Conservation (phyloP, 2,888 invertebrate genomes). For the Galerucella pusilla region DNA sequence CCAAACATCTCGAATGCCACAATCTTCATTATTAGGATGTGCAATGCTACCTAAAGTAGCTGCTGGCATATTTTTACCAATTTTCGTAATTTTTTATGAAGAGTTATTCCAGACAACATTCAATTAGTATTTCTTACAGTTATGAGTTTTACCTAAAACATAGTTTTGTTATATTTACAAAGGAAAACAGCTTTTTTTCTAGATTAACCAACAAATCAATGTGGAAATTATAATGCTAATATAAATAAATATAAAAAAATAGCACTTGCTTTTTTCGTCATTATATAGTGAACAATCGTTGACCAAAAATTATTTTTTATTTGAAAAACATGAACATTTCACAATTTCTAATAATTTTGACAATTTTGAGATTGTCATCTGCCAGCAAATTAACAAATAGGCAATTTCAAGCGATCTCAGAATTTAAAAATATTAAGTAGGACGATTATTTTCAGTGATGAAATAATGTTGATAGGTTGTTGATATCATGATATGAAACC, state of each 20-base stretch:
- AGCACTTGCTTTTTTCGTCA: slow-evolving; percentile 28
- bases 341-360: slow-evolving; percentile 28
- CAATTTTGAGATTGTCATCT: slow-evolving; percentile 21
- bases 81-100: slow-evolving; percentile 56
- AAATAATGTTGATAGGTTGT: too few relatives aligned
- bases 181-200: not conserved
- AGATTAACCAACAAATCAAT: slow-evolving; percentile 9
- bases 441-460: too few relatives aligned
- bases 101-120: slow-evolving; percentile 21
- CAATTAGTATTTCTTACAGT: slow-evolving; percentile 4
- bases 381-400: not conserved
- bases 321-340: slow-evolving; percentile 32
- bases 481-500: too few relatives aligned
- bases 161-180: not conserved
- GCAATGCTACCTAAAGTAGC: slow-evolving; percentile 73
- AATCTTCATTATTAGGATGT: slow-evolving; percentile 81
- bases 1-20: slow-evolving; percentile 98
- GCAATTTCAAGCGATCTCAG: not conserved
- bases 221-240: not conserved
- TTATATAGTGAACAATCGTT: slow-evolving; percentile 20
- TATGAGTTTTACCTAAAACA: slow-evolving; percentile 23
- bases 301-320: slow-evolving; percentile 27
- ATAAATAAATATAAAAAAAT: not conserved
- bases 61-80: slow-evolving; percentile 73
- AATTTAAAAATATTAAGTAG: too few relatives aligned